phyloP scores from a whole-genome alignment of 2,113 vertebrate species.

The Polypterus senegalus region DNA sequence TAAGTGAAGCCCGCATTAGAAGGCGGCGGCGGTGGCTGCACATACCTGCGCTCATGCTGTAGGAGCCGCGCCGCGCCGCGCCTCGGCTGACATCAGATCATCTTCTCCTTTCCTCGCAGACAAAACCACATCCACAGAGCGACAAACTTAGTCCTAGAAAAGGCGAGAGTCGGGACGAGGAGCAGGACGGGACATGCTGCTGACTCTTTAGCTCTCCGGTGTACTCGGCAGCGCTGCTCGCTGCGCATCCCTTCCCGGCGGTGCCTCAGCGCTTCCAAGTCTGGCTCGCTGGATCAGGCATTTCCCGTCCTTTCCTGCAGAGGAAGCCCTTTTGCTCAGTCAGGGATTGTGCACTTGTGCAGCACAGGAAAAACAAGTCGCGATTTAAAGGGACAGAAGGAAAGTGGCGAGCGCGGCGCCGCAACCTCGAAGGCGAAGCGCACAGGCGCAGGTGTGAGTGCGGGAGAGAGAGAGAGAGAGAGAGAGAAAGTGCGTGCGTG shows the following conservation, averaged over 20 bases:
- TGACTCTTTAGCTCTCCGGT: conserved; percentile 4
- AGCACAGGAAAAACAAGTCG: conserved; percentile 19
- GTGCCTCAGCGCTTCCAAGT: conserved; percentile 25
- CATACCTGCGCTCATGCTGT: too few relatives aligned
- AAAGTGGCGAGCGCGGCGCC: too few relatives aligned
- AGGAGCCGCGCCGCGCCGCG: too few relatives aligned
- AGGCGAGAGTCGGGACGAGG: not conserved
- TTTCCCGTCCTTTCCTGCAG: conserved; percentile 48
- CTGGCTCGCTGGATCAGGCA: conserved; percentile 40
- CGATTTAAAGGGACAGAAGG: conserved; percentile 30
- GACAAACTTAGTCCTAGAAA: not conserved
- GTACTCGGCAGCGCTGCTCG: not conserved
- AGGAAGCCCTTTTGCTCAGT: conserved; percentile 40
- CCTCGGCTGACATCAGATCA: too few relatives aligned
- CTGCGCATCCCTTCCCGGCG: conserved; percentile 7
- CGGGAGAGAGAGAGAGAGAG: too few relatives aligned
- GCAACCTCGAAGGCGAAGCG: too few relatives aligned
- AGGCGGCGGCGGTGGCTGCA: too few relatives aligned
- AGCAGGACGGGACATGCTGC: conserved; percentile 2
- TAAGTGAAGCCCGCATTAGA: too few relatives aligned
- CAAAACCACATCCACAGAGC: too few relatives aligned
- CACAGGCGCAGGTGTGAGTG: too few relatives aligned
- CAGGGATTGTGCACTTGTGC: conserved; percentile 25
- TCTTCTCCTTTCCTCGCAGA: too few relatives aligned
- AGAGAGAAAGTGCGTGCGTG: too few relatives aligned